Percentiles rank a stretch among this genome's conserved stretches.
Conservation (phyloP, 2,113 vertebrate species). For the Paracanthobrama guichenoti region DNA sequence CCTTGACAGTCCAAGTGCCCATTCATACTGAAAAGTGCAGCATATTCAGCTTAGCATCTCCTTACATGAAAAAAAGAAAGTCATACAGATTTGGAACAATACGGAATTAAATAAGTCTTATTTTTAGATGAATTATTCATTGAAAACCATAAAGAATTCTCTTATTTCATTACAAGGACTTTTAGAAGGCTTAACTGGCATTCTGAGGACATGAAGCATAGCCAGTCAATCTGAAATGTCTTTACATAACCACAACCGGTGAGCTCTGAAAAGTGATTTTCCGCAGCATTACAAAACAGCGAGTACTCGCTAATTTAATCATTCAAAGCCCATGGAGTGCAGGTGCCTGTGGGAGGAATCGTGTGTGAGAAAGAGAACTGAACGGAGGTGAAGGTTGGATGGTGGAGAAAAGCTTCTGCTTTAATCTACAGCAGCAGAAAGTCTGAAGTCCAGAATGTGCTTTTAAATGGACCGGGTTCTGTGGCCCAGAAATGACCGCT, state of each 20-base stretch:
- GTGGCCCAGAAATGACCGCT: not conserved
- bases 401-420: not conserved
- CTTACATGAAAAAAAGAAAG: not conserved
- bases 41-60: not conserved
- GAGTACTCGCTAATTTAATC: not conserved
- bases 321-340: not conserved
- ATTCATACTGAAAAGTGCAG: not conserved
- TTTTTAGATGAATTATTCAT: not conserved
- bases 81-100: not conserved
- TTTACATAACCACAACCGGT: not conserved
- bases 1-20: too few relatives aligned
- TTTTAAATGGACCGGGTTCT: not conserved
- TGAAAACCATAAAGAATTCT: not conserved
- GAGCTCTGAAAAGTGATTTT: constrained; percentile 4
- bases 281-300: not conserved
- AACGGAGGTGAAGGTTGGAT: not conserved
- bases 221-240: not conserved
- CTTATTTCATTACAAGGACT: not conserved
- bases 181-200: not conserved
- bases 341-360: not conserved
- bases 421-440: not conserved
- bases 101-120: not conserved
- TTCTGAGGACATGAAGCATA: not conserved
- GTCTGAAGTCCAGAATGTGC: not conserved
- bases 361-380: not conserved